phyloP scores from a whole-genome alignment of 2,797 vertebrate species.

The Channa striata region DNA sequence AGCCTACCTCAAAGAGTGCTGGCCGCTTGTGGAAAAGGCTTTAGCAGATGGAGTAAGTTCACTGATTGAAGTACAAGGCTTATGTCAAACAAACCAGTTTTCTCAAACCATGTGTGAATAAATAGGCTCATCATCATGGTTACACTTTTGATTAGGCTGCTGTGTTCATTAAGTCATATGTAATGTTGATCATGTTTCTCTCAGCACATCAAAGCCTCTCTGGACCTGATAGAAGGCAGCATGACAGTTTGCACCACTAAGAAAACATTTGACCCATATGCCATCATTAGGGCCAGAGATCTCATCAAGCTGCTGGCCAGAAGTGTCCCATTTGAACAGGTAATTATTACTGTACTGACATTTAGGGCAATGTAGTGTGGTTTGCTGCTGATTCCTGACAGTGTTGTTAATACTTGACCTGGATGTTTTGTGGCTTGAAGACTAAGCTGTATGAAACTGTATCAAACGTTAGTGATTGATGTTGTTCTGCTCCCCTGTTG shows the following conservation, averaged over 20 bases:
- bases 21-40: conserved; percentile 94
- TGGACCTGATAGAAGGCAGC: conserved; percentile 98
- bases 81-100: too few species aligned
- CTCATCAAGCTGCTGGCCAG: conserved; percentile 95
- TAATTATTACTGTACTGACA: conserved; percentile 46
- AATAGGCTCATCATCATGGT: too few species aligned
- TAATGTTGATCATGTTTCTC: conserved; percentile 4
- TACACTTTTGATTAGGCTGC: background rate
- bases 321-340: conserved; percentile 97
- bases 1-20: conserved; percentile 94
- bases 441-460: too few species aligned
- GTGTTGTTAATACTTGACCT: background rate
- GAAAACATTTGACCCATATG: conserved; percentile 95
- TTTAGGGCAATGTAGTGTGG: background rate
- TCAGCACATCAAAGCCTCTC: conserved; percentile 87
- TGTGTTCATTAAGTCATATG: background rate
- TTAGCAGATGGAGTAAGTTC: conserved; percentile 88
- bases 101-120: too few species aligned
- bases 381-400: too few species aligned
- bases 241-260: conserved; percentile 93
- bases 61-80: too few species aligned
- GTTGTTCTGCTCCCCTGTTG: background rate
- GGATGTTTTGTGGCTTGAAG: background rate
- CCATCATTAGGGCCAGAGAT: conserved; percentile 93
- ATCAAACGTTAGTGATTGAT: background rate